phyloP scores from a whole-genome alignment of 2,888 invertebrate species.

The Ophion ventricosus region DNA sequence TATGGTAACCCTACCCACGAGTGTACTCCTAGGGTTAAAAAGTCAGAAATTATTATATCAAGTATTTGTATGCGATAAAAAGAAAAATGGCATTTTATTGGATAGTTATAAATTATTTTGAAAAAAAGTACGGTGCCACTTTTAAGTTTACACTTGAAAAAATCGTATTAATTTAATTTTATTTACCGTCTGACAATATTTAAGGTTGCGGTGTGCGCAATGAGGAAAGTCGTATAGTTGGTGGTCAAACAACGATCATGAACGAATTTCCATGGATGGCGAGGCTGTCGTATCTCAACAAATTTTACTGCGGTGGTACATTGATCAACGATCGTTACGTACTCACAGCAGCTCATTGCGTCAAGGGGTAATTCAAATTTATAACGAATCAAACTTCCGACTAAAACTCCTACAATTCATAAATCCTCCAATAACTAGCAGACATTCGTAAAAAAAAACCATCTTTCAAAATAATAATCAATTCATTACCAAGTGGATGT shows the following conservation, averaged over 20 bases:
- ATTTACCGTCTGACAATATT: slow-evolving; percentile 56
- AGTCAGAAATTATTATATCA: background rate
- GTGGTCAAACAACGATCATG: slow-evolving; percentile 89
- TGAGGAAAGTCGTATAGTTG: slow-evolving; percentile 92
- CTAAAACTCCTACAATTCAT: background rate
- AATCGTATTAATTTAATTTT: slow-evolving; percentile 20
- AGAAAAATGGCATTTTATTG: no score
- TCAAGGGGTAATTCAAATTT: slow-evolving; percentile 89
- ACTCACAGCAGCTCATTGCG: slow-evolving; percentile 94
- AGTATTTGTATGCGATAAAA: no score
- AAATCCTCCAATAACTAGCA: no score
- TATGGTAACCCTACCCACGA: no score
- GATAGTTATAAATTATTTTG: no score
- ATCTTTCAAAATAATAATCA: background rate
- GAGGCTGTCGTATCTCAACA: slow-evolving; percentile 92
- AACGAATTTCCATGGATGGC: slow-evolving; percentile 97
- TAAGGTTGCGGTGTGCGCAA: slow-evolving; percentile 93
- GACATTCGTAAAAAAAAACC: background rate
- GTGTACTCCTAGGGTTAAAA: no score
- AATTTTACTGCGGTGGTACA: slow-evolving; percentile 95
- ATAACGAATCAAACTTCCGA: no score
- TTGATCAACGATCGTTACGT: slow-evolving; percentile 95
- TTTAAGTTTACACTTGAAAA: background rate
- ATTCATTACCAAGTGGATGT: no score
- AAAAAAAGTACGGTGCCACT: background rate